Conservation (phyloP, 2,888 invertebrate genomes). For the Oxytorus armatus region DNA sequence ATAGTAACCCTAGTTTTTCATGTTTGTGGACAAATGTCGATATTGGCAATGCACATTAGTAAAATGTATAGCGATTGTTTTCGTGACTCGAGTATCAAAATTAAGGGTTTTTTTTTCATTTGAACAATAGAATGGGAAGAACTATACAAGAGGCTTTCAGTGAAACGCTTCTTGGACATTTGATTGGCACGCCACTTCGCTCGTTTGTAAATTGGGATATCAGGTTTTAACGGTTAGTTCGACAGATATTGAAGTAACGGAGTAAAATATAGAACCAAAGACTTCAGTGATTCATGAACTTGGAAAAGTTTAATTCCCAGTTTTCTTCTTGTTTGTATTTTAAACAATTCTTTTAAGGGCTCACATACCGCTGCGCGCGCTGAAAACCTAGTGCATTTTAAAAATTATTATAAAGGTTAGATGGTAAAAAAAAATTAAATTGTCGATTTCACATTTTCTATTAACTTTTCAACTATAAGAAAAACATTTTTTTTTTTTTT, state of each 20-base stretch:
- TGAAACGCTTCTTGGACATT: conserved; percentile 67
- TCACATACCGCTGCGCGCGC: background rate
- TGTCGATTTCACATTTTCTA: no score
- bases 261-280: background rate
- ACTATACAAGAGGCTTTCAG: conserved; percentile 69
- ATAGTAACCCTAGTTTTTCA: conserved; percentile 77
- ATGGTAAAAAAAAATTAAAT: no score
- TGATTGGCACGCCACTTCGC: conserved; percentile 69
- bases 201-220: conserved; percentile 70
- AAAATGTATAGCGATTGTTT: conserved; percentile 66
- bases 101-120: conserved; percentile 7
- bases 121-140: conserved; percentile 67
- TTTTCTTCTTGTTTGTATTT: no score
- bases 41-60: conserved; percentile 73
- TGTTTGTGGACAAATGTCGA: conserved; percentile 76
- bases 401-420: no score
- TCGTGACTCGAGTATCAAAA: no score
- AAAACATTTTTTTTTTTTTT: no score
- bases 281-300: background rate
- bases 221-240: conserved; percentile 66
- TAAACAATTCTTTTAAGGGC: no score
- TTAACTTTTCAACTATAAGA: no score
- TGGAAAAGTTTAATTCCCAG: background rate
- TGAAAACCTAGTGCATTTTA: no score
- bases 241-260: no score